Percentiles rank a stretch among this genome's conserved stretches.
Evolutionary conservation across 2,113 vertebrate genomes (phyloP).

Genomic region (Atlantisia rogersi): DNA sequence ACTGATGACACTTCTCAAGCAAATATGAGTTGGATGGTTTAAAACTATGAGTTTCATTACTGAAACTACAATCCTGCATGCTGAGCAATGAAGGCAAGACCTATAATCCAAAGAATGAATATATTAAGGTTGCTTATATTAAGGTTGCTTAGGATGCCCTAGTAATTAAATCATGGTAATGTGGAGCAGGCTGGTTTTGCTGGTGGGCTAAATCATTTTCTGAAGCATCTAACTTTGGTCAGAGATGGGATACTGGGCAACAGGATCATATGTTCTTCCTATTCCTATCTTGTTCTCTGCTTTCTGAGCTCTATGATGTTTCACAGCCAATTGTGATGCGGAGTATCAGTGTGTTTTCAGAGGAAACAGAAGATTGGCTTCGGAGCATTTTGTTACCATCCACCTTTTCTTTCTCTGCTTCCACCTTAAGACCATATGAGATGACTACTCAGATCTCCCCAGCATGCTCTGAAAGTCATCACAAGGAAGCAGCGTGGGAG

Average conservation of each 20-base stretch:
- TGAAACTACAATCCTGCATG: not conserved
- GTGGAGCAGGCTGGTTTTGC: not conserved
- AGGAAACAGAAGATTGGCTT: not conserved
- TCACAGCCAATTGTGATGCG: not conserved
- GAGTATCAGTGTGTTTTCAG: not conserved
- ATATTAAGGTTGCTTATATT: not conserved
- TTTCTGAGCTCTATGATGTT: not conserved
- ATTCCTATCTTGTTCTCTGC: not conserved
- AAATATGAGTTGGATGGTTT: not conserved
- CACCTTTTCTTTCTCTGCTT: not conserved
- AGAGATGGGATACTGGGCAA: not conserved
- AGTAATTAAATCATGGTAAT: not conserved
- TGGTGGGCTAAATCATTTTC: not conserved
- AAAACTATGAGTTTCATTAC: not conserved
- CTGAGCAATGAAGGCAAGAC: not conserved
- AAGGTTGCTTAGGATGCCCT: not conserved
- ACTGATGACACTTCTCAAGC: not conserved
- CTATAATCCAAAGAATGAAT: not conserved
- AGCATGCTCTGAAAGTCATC: not conserved
- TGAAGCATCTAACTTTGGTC: not conserved
- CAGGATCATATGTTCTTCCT: not conserved
- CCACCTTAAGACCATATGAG: not conserved
- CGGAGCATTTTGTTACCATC: not conserved
- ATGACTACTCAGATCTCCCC: not conserved
- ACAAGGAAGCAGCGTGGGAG: not conserved